Conservation (phyloP, 2,888 invertebrate genomes). For the Agrochola macilenta region DNA sequence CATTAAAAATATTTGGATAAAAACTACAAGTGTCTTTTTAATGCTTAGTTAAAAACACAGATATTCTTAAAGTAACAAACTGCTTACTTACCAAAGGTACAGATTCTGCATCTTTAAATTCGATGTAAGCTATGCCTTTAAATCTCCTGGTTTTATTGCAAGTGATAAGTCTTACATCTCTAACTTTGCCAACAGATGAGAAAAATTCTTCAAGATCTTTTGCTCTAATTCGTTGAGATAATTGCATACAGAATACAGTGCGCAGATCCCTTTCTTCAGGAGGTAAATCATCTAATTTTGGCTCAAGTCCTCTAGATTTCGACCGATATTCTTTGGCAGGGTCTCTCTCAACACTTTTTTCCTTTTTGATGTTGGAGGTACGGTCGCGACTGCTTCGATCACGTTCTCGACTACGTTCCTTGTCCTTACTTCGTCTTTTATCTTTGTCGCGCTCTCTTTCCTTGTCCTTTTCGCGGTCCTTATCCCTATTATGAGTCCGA, state of each 20-base stretch:
- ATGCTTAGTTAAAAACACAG: background rate
- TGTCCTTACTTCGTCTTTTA: slow-evolving; percentile 75
- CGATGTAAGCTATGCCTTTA: slow-evolving; percentile 99
- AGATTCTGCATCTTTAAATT: slow-evolving; percentile 99
- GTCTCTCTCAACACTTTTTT: slow-evolving; percentile 81
- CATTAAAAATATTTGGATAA: background rate
- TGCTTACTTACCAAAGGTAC: slow-evolving; percentile 95
- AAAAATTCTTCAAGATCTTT: slow-evolving; percentile 99
- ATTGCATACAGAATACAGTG: slow-evolving; percentile 99
- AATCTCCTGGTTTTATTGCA: slow-evolving; percentile 99
- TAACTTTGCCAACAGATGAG: slow-evolving; percentile 99
- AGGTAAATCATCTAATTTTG: slow-evolving; percentile 94
- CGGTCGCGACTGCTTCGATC: slow-evolving; percentile 79
- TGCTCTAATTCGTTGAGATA: slow-evolving; percentile 97
- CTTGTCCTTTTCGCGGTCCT: slow-evolving; percentile 74
- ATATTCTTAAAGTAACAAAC: background rate
- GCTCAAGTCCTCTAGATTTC: slow-evolving; percentile 89
- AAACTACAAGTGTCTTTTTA: background rate
- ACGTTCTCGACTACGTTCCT: slow-evolving; percentile 82
- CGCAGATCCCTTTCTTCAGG: slow-evolving; percentile 99
- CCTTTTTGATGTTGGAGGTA: slow-evolving; percentile 74
- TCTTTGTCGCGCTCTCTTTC: slow-evolving; percentile 78
- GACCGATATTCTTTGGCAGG: slow-evolving; percentile 82
- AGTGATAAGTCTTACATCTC: slow-evolving; percentile 99
- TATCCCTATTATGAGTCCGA: slow-evolving; percentile 80